phyloP scores from a whole-genome alignment of 2,797 vertebrate genomes.

The Coreius guichenoti region DNA sequence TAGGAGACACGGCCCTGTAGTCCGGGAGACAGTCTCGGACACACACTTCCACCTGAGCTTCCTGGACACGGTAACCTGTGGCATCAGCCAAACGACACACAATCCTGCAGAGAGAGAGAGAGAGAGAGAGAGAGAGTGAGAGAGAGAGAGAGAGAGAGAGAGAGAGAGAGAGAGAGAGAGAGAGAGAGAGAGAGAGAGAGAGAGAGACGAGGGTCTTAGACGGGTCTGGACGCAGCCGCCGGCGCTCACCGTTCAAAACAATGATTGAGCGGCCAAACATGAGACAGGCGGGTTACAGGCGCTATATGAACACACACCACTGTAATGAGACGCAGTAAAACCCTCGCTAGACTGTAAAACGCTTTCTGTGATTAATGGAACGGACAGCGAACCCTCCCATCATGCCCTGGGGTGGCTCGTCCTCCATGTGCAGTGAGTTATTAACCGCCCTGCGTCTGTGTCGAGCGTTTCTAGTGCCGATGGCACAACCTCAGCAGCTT shows the following conservation, averaged over 20 bases:
- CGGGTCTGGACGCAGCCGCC: constrained; percentile 28
- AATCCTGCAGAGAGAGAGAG: constrained; percentile 79
- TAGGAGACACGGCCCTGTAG: constrained; percentile 89
- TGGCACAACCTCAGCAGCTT: neutral
- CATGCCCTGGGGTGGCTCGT: constrained; percentile 49
- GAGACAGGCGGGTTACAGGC: constrained; percentile 58
- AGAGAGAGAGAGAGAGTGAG: constrained; percentile 36
- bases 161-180: constrained; percentile 37
- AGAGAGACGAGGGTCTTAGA: constrained; percentile 20
- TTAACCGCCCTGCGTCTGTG: constrained; percentile 63
- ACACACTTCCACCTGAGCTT: constrained; percentile 95
- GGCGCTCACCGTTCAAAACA: constrained; percentile 70
- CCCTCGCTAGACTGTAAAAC: constrained; percentile 75
- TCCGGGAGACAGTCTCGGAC: constrained; percentile 89
- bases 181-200: constrained; percentile 35
- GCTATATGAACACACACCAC: constrained; percentile 29
- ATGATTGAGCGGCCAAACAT: constrained; percentile 67
- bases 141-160: constrained; percentile 36
- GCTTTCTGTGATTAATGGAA: constrained; percentile 77
- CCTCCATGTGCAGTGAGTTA: constrained; percentile 69
- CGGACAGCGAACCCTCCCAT: constrained; percentile 70
- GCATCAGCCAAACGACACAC: constrained; percentile 94
- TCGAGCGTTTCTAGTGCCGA: constrained; percentile 61
- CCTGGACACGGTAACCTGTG: constrained; percentile 83
- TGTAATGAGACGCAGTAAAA: constrained; percentile 27